Percentiles rank a stretch among this genome's conserved stretches.
These are phyloP conservation scores for Hedychridium roseum DNA, from an alignment of 2,888 invertebrate genomes.

Conservation along the genomic window DNA sequence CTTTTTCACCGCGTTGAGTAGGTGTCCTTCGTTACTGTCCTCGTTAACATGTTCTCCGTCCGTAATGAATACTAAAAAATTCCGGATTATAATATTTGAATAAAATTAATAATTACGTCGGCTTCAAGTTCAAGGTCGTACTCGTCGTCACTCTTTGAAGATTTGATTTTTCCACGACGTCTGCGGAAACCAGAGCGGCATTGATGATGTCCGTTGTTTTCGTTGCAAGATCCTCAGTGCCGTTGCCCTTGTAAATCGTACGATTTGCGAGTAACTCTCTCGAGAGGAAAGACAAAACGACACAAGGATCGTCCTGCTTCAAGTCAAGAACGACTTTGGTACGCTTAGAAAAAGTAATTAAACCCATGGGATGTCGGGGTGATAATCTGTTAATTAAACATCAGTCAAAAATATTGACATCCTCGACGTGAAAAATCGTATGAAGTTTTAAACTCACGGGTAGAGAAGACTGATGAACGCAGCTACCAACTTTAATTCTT, in stretches of 20 bases:
- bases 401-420: background rate
- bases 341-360: slow-evolving; percentile 12
- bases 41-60: slow-evolving; percentile 7
- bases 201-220: slow-evolving; percentile 5
- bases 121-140: background rate
- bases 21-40: background rate
- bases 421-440: background rate
- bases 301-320: slow-evolving; percentile 14
- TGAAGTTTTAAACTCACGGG: slow-evolving; percentile 8
- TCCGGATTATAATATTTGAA: background rate
- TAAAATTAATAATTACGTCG: background rate
- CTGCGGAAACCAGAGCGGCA: slow-evolving; percentile 4
- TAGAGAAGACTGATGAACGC: slow-evolving; percentile 11
- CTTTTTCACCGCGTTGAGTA: background rate
- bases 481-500: slow-evolving; percentile 12
- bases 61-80: slow-evolving; percentile 12
- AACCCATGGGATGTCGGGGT: slow-evolving; percentile 13
- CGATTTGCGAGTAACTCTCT: slow-evolving; percentile 12
- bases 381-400: slow-evolving; percentile 10
- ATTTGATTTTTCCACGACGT: slow-evolving; percentile 5
- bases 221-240: background rate
- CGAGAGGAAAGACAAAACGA: background rate
- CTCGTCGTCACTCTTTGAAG: slow-evolving; percentile 5
- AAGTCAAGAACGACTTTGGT: slow-evolving; percentile 5
- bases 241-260: background rate